Evolutionary conservation across 2,113 vertebrate genomes (phyloP), one percentile per base, ranked within the genome.

Genomic region (Nannospalax galili): DNA sequence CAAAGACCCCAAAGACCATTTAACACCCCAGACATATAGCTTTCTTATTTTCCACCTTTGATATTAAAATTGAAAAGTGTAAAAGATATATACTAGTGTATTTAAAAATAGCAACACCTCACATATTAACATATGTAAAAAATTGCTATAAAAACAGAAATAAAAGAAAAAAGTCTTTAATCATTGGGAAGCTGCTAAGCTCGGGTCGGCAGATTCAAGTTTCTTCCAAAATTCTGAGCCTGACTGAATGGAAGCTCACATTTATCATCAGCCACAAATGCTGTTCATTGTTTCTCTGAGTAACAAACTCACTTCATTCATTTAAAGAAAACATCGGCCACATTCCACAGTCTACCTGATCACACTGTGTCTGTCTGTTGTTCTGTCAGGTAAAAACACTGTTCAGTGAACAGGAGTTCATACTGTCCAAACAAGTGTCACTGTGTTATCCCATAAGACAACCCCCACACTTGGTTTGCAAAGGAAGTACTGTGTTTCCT

Each of bases 281-380:
- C 74, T 73, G 93, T 73, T 48, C 56, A 40, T 35, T 81, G 42
- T 69, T 72, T 73, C 32, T 90, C 70, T 90, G 73, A 67, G 62
- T n/a, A 28, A 88, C 77, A 91, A 72, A 67, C 62, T 77, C n/a
- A 42, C 40, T 91, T 94, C 37, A 28, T 85, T 95, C 85, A 91
- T 70, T 95, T 85, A 69, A n/a, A 88, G 82, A 65, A 84, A 95
- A 62, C 37, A 70, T 56, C 72, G 93, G 67, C 73, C 92, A 93
- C 42, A 62, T 52, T 70, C 45, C 58, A 77, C 35, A 19, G 1
- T 67, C 75, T 80, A 73, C 92, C 88, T n/a, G 84, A 28, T 28
- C 20, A 32, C 0, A 35, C 26, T 37, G 7, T 70, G 32, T 80
- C 72, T 58, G 3, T 84, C 56, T 40, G 17, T 72, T 80, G 35